A percentile compares a stretch with the other conserved stretches of the same genome.
Evolutionary conservation across 2,113 vertebrate genomes (phyloP).

Genomic region (Neofelis nebulosa): DNA sequence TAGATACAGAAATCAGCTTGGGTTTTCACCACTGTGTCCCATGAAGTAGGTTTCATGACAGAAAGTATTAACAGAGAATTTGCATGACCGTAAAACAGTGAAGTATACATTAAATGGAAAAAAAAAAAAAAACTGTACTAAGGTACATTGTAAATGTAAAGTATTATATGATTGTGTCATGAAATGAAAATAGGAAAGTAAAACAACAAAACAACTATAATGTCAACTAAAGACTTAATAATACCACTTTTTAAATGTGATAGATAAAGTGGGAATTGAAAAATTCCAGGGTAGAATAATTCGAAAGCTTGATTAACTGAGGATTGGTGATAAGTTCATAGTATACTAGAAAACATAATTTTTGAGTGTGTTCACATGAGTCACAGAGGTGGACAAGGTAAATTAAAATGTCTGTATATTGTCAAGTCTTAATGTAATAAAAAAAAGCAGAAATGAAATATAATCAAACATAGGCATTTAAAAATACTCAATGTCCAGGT

Average conservation of each 20-base stretch:
- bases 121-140: not conserved
- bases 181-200: conserved; percentile 21
- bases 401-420: not conserved
- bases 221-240: conserved; percentile 10
- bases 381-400: not conserved
- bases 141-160: not conserved
- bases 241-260: not conserved
- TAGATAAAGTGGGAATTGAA: not conserved
- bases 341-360: not conserved
- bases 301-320: not conserved
- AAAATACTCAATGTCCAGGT: not conserved
- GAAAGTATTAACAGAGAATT: not conserved
- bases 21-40: not conserved
- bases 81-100: not conserved
- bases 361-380: not conserved
- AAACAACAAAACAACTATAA: not conserved
- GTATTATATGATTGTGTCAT: not conserved
- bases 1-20: not conserved
- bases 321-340: not conserved
- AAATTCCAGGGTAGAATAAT: conserved; percentile 1
- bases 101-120: not conserved
- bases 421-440: conserved; percentile 7
- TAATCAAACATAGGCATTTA: not conserved
- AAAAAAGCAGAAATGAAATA: not conserved
- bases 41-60: not conserved